Evolutionary conservation across 1,140 invertebrate species (phyloP), one percentile per base, ranked within the genome.

Genomic region (Bradysia coprophila): DNA sequence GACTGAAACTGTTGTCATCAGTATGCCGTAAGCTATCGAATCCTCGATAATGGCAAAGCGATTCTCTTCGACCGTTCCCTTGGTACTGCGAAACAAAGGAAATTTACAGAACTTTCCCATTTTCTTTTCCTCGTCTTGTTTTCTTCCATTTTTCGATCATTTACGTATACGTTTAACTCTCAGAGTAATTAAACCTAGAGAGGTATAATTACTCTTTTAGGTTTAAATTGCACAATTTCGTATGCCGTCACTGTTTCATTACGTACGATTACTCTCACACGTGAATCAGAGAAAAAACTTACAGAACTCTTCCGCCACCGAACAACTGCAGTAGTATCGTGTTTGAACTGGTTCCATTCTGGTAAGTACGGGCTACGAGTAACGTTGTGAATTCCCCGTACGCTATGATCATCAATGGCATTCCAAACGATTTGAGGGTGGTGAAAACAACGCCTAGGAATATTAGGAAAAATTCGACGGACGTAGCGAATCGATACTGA

Each of bases 351-450:
- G 57, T 60, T 2, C 59, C 53, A 5, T 53, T 46, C 0, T 50
- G 49, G 22, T 51, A 56, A 45, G 65, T 59, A 0, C 68, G 45
- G 43, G 65, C 67, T 8, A 78, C 72, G 48, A 79, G 55, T 42
- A 78, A 62, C 2, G 74, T 69, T 0, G 78, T 78, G 44, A 82
- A 68, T 48, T 72, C 68, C 20, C 79, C 79, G 59, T 81, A 81
- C 4, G 79, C 61, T 4, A 79, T 64, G n/a, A 78, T 74, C n/a
- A 79, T 71, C 4, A 69, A 52, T 2, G 80, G 74, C 48, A 79
- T 66, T 40, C 70, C 70, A 18, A 75, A 47, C 3, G 73, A 73
- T 50, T 70, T 73, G 31, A 77, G 52, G 21, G 61, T 57, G 21
- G 73, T 73, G 55, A 73, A 59, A 20, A 78, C 48, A 40, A 76